Conservation (phyloP, 1,140 invertebrate species). For the Drosophila baimaii region DNA sequence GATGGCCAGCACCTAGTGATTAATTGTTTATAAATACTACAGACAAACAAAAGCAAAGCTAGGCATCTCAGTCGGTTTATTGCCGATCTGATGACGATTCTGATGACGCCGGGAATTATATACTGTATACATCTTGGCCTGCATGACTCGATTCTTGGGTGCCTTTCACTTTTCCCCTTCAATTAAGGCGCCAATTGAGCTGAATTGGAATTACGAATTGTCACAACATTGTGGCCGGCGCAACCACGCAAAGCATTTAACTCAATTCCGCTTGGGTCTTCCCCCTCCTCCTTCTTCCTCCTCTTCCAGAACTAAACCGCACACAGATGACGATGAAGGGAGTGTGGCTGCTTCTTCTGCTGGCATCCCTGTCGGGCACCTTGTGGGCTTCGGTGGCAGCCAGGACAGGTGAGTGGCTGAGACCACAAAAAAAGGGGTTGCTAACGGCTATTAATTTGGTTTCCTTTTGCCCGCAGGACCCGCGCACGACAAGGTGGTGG, state of each 20-base stretch:
- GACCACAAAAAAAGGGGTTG: conserved; percentile 52
- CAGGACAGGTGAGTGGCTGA: conserved; percentile 54
- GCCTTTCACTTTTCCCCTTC: conserved; percentile 65
- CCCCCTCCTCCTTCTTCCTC: background rate
- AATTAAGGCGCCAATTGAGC: conserved; percentile 66
- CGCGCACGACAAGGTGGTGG: conserved; percentile 87
- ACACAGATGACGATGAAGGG: conserved; percentile 9
- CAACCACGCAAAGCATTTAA: conserved; percentile 59
- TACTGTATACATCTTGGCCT: background rate
- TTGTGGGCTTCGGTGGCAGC: conserved; percentile 72
- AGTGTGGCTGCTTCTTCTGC: conserved; percentile 39
- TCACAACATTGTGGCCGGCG: conserved; percentile 25
- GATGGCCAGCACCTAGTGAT: background rate
- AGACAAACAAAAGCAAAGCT: background rate
- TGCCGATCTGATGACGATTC: too few relatives aligned
- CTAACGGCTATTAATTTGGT: conserved; percentile 11
- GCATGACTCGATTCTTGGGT: conserved; percentile 27
- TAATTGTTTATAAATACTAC: background rate
- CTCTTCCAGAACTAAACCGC: conserved; percentile 11
- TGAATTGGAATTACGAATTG: conserved; percentile 61
- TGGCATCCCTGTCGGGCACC: conserved; percentile 43
- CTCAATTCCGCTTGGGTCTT: conserved; percentile 20
- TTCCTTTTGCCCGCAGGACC: conserved; percentile 81
- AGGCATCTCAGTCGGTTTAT: background rate
- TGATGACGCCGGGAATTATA: background rate